phyloP scores from a whole-genome alignment of 1,140 invertebrate species.

The Cotesia glomerata region DNA sequence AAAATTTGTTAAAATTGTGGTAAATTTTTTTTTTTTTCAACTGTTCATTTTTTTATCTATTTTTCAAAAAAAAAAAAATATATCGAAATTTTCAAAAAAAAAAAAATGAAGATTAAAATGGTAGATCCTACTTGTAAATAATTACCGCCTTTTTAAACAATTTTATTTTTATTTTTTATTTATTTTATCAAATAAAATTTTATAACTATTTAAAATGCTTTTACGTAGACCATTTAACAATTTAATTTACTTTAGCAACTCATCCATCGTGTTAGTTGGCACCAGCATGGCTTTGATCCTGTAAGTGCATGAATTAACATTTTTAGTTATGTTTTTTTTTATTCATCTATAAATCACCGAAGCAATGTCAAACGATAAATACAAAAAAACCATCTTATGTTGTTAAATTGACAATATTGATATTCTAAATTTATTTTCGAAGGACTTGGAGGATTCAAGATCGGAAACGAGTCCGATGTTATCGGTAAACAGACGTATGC shows the following conservation, averaged over 20 bases:
- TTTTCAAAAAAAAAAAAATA: too few species aligned
- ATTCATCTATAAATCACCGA: slow-evolving; percentile 19
- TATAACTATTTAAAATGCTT: background rate
- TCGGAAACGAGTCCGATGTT: slow-evolving; percentile 58
- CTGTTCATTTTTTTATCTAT: too few species aligned
- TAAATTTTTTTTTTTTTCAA: too few species aligned
- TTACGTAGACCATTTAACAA: slow-evolving; percentile 32
- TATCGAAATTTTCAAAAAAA: too few species aligned
- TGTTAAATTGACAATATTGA: background rate
- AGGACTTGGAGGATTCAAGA: slow-evolving; percentile 36
- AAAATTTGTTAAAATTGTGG: too few species aligned
- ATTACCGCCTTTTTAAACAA: background rate
- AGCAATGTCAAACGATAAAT: background rate
- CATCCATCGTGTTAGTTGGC: slow-evolving; percentile 55
- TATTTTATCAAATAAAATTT: background rate
- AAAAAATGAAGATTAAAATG: too few species aligned
- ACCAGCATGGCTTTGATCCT: slow-evolving; percentile 51
- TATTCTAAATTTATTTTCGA: slow-evolving; percentile 31
- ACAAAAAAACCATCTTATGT: background rate
- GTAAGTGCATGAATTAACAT: slow-evolving; percentile 62
- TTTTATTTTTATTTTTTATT: too few species aligned
- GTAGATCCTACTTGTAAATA: too few species aligned
- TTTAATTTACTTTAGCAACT: slow-evolving; percentile 57
- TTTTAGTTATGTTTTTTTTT: slow-evolving; percentile 17
- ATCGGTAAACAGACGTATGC: slow-evolving; percentile 38